These are phyloP conservation scores for Oligia latruncula DNA, from an alignment of 2,888 invertebrate genomes.

Conservation along the genomic window DNA sequence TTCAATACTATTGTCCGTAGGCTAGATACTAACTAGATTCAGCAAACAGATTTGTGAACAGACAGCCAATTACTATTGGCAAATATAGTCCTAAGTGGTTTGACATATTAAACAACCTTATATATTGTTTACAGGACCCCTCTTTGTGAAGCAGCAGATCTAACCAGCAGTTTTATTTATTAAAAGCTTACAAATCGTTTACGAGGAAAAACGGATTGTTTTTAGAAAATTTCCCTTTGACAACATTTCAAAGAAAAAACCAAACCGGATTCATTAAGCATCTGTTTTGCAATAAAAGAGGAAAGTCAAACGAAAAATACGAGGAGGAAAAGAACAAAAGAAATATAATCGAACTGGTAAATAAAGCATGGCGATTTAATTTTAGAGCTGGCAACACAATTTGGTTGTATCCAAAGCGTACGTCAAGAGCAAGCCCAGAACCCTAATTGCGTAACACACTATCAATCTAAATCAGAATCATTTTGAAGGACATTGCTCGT, in stretches of 20 bases:
- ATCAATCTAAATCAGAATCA: too few relatives aligned
- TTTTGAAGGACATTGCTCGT: too few relatives aligned
- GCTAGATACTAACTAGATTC: neutral
- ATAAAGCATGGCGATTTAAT: conserved; percentile 26
- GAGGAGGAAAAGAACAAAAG: neutral
- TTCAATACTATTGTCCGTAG: neutral
- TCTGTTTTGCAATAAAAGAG: neutral
- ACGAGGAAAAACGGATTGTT: neutral
- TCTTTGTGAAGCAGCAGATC: neutral
- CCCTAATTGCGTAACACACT: too few relatives aligned
- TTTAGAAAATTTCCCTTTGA: neutral
- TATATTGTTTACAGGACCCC: neutral
- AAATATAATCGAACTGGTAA: conserved; percentile 4
- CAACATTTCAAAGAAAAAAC: conserved; percentile 1
- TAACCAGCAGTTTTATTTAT: neutral
- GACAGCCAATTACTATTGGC: conserved; percentile 1
- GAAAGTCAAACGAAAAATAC: conserved; percentile 9
- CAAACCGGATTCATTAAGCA: conserved; percentile 11
- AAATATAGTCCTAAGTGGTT: neutral
- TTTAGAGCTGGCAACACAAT: conserved; percentile 25
- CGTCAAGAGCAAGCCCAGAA: neutral
- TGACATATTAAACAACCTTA: neutral
- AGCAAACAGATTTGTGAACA: conserved; percentile 14
- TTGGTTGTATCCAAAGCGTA: neutral
- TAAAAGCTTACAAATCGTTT: neutral